phyloP scores from a whole-genome alignment of 2,888 invertebrate genomes.

The Cheilosia urbana region DNA sequence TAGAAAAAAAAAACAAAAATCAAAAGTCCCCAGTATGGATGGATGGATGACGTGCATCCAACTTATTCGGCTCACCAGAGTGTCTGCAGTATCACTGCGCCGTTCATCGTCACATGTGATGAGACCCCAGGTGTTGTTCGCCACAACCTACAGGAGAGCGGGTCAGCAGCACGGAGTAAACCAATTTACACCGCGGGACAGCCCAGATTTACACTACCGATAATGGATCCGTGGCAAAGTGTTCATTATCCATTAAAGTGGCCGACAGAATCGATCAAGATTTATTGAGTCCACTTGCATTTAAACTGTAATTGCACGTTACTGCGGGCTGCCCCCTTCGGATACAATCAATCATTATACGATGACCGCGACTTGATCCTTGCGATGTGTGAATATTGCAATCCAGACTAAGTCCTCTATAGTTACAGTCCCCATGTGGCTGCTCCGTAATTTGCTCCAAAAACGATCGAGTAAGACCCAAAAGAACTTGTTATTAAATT shows the following conservation, averaged over 20 bases:
- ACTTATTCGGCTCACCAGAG: too few relatives aligned
- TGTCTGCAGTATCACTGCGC: too few relatives aligned
- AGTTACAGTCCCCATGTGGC: background rate
- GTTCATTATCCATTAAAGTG: conserved; percentile 49
- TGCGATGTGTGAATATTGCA: background rate
- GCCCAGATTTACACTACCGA: conserved; percentile 55
- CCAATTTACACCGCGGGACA: conserved; percentile 43
- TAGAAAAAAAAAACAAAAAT: too few relatives aligned
- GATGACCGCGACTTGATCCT: background rate
- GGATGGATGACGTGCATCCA: too few relatives aligned
- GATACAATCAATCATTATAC: conserved; percentile 42
- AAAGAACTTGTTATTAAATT: conserved; percentile 48
- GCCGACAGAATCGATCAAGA: conserved; percentile 53
- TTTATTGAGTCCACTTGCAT: conserved; percentile 54
- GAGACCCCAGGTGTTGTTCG: conserved; percentile 1
- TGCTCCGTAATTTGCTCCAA: conserved; percentile 4
- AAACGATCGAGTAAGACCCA: conserved; percentile 25
- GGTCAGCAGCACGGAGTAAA: conserved; percentile 17
- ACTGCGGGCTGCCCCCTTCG: conserved; percentile 12
- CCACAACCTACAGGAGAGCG: too few relatives aligned
- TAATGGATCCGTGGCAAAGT: conserved; percentile 45
- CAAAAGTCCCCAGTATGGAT: too few relatives aligned
- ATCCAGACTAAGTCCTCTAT: background rate
- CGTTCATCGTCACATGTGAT: background rate
- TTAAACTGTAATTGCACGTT: conserved; percentile 50